phyloP scores from a whole-genome alignment of 1,140 invertebrate genomes.

The Pogonomyrmex barbatus region DNA sequence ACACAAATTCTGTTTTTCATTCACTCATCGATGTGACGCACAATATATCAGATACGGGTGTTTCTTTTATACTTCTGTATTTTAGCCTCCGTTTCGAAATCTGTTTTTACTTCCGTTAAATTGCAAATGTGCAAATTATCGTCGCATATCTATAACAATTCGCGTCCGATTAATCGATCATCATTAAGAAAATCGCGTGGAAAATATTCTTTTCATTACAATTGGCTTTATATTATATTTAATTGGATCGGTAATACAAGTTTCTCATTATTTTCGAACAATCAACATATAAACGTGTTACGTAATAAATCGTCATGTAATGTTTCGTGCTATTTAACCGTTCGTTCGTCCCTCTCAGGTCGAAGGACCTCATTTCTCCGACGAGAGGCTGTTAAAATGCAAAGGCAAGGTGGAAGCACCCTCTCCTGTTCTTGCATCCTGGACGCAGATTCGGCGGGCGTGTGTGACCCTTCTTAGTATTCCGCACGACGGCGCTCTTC shows the following conservation, averaged over 20 bases:
- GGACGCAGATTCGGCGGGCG: conserved; percentile 81
- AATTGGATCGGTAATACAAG: neutral
- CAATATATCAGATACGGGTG: neutral
- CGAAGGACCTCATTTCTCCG: conserved; percentile 1
- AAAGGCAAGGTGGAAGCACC: conserved; percentile 83
- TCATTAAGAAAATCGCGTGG: neutral
- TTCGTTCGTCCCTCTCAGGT: neutral
- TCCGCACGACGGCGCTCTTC: conserved; percentile 78
- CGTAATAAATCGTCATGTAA: neutral
- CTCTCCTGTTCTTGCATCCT: conserved; percentile 50
- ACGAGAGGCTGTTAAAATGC: conserved; percentile 84
- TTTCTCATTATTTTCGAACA: neutral
- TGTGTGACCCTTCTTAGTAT: conserved; percentile 82
- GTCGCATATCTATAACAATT: neutral
- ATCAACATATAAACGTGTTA: neutral
- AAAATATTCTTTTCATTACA: neutral
- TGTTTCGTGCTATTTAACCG: neutral
- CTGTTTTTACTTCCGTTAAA: neutral
- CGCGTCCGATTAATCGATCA: neutral
- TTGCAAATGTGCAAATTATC: conserved; percentile 28
- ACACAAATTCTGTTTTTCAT: neutral
- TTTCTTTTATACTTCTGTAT: neutral
- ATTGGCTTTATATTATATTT: neutral
- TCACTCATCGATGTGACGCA: too few species aligned
- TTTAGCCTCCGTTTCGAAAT: neutral